Percentiles rank a stretch among this genome's conserved stretches.
These are phyloP conservation scores for Polyommatus iphigenia DNA, from an alignment of 2,888 invertebrate species.

Conservation along the genomic window DNA sequence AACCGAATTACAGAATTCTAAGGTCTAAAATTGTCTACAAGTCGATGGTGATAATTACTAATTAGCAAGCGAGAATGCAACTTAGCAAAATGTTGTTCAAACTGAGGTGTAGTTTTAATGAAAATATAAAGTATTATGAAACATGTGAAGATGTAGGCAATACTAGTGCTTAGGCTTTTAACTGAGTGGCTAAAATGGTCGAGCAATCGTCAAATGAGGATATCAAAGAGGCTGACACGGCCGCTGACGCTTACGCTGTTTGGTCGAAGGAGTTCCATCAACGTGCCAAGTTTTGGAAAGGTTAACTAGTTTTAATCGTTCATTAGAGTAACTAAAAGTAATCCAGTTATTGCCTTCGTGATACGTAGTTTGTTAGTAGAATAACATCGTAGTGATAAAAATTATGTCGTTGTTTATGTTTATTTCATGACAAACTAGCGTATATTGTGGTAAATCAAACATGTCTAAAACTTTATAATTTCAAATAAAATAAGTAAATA, in stretches of 20 bases:
- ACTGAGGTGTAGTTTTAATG: not conserved
- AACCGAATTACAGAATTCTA: not conserved
- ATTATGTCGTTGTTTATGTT: too few relatives aligned
- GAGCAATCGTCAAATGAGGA: not conserved
- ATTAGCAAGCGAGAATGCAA: slow-evolving; percentile 11
- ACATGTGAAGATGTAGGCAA: not conserved
- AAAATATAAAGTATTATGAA: not conserved
- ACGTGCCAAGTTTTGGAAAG: slow-evolving; percentile 66
- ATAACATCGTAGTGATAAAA: too few relatives aligned
- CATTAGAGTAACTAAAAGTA: too few relatives aligned
- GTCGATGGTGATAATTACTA: not conserved
- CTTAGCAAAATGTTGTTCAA: not conserved
- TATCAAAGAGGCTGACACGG: slow-evolving; percentile 25
- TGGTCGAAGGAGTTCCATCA: slow-evolving; percentile 63
- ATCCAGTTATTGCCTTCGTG: not conserved
- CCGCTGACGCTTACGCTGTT: slow-evolving; percentile 4
- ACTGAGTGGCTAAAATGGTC: slow-evolving; percentile 36
- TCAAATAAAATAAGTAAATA: too few relatives aligned
- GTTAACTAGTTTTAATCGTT: slow-evolving; percentile 42
- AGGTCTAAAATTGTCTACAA: not conserved
- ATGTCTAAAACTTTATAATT: too few relatives aligned
- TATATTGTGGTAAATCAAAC: too few relatives aligned
- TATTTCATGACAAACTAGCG: too few relatives aligned
- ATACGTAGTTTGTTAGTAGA: too few relatives aligned
- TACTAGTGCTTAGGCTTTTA: not conserved